These are phyloP conservation scores for Callinectes sapidus DNA, from an alignment of 2,888 invertebrate species.

Conservation along the genomic window DNA sequence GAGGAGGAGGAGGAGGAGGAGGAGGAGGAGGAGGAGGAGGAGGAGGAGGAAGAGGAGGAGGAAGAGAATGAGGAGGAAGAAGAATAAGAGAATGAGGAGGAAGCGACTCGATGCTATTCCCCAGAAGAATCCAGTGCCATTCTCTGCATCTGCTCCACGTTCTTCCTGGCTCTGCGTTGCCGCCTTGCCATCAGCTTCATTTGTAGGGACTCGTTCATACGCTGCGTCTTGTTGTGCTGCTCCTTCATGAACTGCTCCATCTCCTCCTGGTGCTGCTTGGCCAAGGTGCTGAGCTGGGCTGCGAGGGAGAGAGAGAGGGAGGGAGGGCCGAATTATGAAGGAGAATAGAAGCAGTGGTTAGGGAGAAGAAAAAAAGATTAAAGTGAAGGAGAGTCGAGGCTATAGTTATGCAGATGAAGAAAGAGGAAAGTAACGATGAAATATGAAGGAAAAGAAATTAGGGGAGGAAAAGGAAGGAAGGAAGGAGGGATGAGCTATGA, in stretches of 20 bases:
- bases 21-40: neutral
- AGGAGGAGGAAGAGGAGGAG: neutral
- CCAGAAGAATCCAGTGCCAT: constrained; percentile 43
- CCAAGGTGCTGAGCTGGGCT: constrained; percentile 67
- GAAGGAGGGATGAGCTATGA: neutral
- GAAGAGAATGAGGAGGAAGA: neutral
- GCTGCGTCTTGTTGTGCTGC: constrained; percentile 67
- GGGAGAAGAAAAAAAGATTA: neutral
- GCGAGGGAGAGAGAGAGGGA: neutral
- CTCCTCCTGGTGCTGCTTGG: constrained; percentile 70
- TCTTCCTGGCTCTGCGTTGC: constrained; percentile 67
- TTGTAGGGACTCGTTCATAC: constrained; percentile 66
- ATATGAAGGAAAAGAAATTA: neutral
- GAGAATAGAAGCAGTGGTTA: neutral
- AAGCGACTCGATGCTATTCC: neutral
- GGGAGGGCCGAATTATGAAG: neutral
- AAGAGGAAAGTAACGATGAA: neutral
- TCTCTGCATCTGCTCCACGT: constrained; percentile 69
- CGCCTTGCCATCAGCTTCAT: constrained; percentile 65
- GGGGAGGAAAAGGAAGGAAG: neutral
- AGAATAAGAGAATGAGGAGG: neutral
- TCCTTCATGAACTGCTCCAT: constrained; percentile 68
- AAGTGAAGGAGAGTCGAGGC: neutral
- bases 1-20: neutral
- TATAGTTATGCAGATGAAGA: too few relatives aligned